Conservation (phyloP, 2,113 vertebrate genomes). For the Platichthys stellatus region DNA sequence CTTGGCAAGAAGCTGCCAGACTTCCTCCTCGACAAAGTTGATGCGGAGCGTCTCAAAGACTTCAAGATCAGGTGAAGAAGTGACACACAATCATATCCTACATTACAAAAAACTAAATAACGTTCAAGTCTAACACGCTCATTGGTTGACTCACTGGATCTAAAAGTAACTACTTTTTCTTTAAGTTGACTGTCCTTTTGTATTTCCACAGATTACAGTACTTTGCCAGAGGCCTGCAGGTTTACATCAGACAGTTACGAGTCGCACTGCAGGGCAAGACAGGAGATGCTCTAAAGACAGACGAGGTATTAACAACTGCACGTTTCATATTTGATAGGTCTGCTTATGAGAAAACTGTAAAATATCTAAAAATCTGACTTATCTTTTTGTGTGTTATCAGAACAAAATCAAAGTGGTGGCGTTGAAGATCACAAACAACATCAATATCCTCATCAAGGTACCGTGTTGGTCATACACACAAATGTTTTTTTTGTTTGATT, state of each 20-base stretch:
- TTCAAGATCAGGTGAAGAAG: conserved; percentile 93
- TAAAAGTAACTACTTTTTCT: background rate
- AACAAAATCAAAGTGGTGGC: conserved; percentile 99
- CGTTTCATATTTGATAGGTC: background rate
- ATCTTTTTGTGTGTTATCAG: conserved; percentile 75
- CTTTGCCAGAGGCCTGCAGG: conserved; percentile 96
- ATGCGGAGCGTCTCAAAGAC: conserved; percentile 95
- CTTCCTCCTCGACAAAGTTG: conserved; percentile 95
- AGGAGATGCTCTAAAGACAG: conserved; percentile 97
- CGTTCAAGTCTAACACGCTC: too few relatives aligned
- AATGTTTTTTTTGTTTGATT: too few relatives aligned
- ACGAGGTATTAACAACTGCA: conserved; percentile 85
- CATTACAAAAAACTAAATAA: too few relatives aligned
- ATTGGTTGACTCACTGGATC: too few relatives aligned
- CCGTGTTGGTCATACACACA: too few relatives aligned
- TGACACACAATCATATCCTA: background rate
- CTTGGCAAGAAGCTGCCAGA: conserved; percentile 96
- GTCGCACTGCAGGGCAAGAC: conserved; percentile 97
- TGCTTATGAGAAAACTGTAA: background rate
- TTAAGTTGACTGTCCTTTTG: background rate
- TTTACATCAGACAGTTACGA: conserved; percentile 96
- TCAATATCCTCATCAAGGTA: conserved; percentile 99
- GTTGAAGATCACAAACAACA: conserved; percentile 99
- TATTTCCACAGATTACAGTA: conserved; percentile 89
- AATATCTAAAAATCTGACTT: background rate